Percentiles rank a stretch among this genome's conserved stretches.
Evolutionary conservation across 2,888 invertebrate species (phyloP).

Genomic region (Acronicta leporina): DNA sequence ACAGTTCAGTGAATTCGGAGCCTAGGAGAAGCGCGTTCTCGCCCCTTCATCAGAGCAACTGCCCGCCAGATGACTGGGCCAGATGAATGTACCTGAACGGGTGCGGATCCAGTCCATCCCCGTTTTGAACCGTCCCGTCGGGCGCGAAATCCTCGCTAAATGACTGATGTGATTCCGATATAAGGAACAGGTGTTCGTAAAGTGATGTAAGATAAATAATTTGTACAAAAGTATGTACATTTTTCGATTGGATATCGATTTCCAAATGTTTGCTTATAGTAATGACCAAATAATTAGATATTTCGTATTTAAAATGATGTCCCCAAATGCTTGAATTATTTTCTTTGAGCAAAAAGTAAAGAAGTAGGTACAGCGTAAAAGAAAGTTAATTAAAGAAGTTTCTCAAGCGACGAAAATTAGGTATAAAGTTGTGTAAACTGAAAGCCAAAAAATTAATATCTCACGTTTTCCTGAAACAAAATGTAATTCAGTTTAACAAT

Average conservation of each 20-base stretch:
- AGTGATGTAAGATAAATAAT: constrained; percentile 51
- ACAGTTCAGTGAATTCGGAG: constrained; percentile 68
- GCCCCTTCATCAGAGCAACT: constrained; percentile 86
- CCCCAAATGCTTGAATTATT: constrained; percentile 12
- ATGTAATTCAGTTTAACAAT: constrained; percentile 27
- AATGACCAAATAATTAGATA: constrained; percentile 41
- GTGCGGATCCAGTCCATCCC: constrained; percentile 72
- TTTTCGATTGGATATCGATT: constrained; percentile 23
- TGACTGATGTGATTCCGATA: constrained; percentile 62
- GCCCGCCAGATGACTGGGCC: constrained; percentile 90
- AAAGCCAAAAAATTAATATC: constrained; percentile 1
- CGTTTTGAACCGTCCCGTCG: constrained; percentile 71
- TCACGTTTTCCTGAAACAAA: constrained; percentile 5
- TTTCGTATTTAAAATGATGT: constrained; percentile 11
- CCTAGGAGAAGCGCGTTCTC: constrained; percentile 90
- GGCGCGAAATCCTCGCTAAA: constrained; percentile 55
- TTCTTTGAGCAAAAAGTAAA: background rate
- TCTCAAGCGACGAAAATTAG: background rate
- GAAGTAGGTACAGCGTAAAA: background rate
- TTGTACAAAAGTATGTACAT: constrained; percentile 47
- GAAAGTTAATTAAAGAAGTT: constrained; percentile 1
- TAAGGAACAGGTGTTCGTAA: constrained; percentile 52
- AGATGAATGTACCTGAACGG: constrained; percentile 89
- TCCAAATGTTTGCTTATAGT: constrained; percentile 25
- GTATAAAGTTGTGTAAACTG: constrained; percentile 3